Base-by-base conservation (phyloP, 2,113 vertebrate genomes). In the Ondatra zibethicus region DNA sequence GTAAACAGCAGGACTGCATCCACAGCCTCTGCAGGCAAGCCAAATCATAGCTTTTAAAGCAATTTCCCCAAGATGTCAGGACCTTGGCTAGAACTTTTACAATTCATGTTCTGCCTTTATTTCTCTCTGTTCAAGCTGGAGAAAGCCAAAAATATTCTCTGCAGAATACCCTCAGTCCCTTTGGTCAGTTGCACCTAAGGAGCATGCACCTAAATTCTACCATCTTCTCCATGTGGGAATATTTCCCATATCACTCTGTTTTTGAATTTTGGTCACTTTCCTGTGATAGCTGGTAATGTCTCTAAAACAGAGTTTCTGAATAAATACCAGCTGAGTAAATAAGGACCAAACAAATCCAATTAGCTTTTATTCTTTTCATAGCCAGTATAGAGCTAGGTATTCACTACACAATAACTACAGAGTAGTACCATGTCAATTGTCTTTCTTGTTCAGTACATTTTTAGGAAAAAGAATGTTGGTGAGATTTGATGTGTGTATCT, bases 281-380 rank as follows among this genome's bases (percentile, higher is more conserved):
- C 61, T 66, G 19, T 45, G 25, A n/a, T 29, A 23, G 58, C 2
- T 13, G 16, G 13, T 86, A 29, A 75, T 42, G 73, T 25, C 11
- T 42, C 50, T 75, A 39, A 5, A 81, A 6, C 36, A 31, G 7
- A 81, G 85, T 11, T 21, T 65, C 47, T 72, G 50, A 65, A 87
- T 70, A 80, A 78, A 23, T 47, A 84, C 10, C 7, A 27, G 92
- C 42, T 73, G 52, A 66, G 82, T 72, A 80, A 78, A 23, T 47
- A 27, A 92, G 16, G 81, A 58, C 68, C 52, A 61, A 47, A 47
- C 36, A n/a, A 9, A 70, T 65, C n/a, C 86, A 52, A 39, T 21
- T 72, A 6, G 27, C 77, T 50, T 72, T 91, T 61, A 82, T 90
- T 94, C 81, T 25, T 92, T 95, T 88, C 11, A 82, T 12, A 94